phyloP scores from a whole-genome alignment of 2,113 vertebrate species.

The Crotalus tigris region DNA sequence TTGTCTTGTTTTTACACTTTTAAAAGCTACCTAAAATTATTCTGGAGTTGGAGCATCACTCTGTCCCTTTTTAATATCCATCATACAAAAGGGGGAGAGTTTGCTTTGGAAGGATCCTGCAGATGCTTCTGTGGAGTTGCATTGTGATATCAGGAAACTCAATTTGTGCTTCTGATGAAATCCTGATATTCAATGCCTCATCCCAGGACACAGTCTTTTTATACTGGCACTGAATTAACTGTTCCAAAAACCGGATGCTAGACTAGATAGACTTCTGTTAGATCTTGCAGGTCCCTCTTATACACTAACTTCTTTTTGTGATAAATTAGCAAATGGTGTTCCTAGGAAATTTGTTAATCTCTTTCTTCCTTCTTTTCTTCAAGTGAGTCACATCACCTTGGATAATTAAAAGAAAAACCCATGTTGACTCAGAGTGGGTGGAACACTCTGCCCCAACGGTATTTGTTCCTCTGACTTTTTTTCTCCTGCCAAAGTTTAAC shows the following conservation, averaged over 20 bases:
- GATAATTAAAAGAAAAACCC: neutral
- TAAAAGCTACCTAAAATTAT: neutral
- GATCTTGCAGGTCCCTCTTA: neutral
- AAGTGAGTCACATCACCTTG: slow-evolving; percentile 52
- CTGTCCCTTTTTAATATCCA: neutral
- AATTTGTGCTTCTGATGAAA: neutral
- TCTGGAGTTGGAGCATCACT: neutral
- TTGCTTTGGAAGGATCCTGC: neutral
- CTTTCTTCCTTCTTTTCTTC: neutral
- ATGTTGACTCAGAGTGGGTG: slow-evolving; percentile 34
- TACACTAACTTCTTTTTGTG: neutral
- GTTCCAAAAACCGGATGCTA: too few relatives aligned
- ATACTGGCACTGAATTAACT: neutral
- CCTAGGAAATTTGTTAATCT: neutral
- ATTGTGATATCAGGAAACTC: neutral
- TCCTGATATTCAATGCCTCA: neutral
- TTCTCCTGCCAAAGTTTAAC: neutral
- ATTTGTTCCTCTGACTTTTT: slow-evolving; percentile 4
- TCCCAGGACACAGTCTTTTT: neutral
- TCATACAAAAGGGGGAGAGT: neutral
- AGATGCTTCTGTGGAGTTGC: neutral
- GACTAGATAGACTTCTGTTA: neutral
- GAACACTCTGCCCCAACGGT: neutral
- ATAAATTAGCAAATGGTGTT: neutral
- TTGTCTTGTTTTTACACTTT: neutral